These are phyloP conservation scores for Tipula vernalis DNA, from an alignment of 2,888 invertebrate species.

Conservation along the genomic window DNA sequence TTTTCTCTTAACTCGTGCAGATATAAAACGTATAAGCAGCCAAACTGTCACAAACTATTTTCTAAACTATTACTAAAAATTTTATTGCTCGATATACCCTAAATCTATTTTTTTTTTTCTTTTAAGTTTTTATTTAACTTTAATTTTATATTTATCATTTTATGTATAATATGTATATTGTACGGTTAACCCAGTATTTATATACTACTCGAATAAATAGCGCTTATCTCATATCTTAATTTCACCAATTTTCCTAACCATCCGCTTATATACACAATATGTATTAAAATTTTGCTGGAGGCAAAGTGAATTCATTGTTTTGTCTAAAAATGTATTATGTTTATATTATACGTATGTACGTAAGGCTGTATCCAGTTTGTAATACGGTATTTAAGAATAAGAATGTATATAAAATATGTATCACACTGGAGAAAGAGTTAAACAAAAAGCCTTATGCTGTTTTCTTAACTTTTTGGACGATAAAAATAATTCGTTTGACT, in stretches of 20 bases:
- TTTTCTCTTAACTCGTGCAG: background rate
- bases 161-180: background rate
- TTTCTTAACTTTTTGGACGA: background rate
- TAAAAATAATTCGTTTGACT: background rate
- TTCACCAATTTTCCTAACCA: background rate
- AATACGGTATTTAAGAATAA: background rate
- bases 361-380: background rate
- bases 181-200: background rate
- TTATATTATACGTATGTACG: too few species aligned
- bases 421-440: background rate
- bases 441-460: background rate
- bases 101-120: background rate
- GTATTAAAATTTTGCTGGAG: background rate
- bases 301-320: background rate
- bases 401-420: background rate
- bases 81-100: background rate
- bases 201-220: background rate
- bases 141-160: background rate
- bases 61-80: background rate
- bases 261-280: background rate
- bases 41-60: background rate
- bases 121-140: background rate
- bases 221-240: background rate
- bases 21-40: background rate
- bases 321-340: background rate